Evolutionary conservation across 1,140 invertebrate genomes (phyloP), one percentile per base, ranked within the genome.

Genomic region (Anoplophora glabripennis): DNA sequence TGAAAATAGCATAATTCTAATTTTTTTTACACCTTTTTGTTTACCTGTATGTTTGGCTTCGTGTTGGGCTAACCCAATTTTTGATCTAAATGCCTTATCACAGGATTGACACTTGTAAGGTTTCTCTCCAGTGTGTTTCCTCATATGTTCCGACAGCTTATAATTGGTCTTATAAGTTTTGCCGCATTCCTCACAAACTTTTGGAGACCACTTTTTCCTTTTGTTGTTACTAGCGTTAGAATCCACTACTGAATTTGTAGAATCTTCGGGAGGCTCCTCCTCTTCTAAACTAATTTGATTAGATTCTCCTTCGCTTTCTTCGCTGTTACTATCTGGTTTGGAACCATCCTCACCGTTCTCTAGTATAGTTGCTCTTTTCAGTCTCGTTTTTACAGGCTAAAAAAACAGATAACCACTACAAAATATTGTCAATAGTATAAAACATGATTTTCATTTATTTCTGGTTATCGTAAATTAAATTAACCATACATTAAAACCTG

Each of bases 121-220:
- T 67, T 88, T 87, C 69, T 90, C 88, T 0, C 88, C 87, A 0
- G 87, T 89, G 63, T 90, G 87, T 59, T 82, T 83, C n/a, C 86
- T 75, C 85, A 89, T 87, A 65, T 90, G 88, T 38, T 88, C 87
- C 59, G 84, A 84, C n/a, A 89, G 70, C 68, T 89, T 84, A 53
- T 84, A 84, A 72, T 84, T 84, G 0, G 82, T 82, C 44, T 79
- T 76, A 66, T 83, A 84, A 10, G 78, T 74, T 67, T 85, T 84
- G 0, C 81, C 82, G 60, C 83, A 85, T 7, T 80, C 78, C 8
- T 72, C 69, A 59, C 83, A 84, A 17, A 80, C 66, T 69, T 83
- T 83, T 1, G 78, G 78, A 0, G 76, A 75, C 75, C 77, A 80
- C 28, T 69, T 72, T 51, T 62, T 73, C 53, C 59, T 67, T 68